Percentiles rank a stretch among this genome's conserved stretches.
Conservation (phyloP, 2,888 invertebrate species). For the Pocota personata region DNA sequence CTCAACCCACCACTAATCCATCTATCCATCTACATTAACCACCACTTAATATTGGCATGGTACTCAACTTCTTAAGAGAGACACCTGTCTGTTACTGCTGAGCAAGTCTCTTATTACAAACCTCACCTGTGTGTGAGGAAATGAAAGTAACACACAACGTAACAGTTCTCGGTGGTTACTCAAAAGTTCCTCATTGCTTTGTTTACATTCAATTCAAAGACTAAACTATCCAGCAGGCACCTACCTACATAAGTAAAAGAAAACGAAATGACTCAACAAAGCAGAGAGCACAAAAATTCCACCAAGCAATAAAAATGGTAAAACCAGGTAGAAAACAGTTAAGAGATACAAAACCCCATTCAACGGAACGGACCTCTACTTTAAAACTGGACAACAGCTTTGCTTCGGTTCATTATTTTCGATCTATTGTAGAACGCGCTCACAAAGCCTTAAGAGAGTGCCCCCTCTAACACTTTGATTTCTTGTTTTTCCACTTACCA, state of each 20-base stretch:
- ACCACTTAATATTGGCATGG: too few species aligned
- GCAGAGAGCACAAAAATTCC: conserved; percentile 38
- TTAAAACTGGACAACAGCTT: conserved; percentile 45
- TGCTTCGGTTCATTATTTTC: not conserved
- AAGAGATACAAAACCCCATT: conserved; percentile 36
- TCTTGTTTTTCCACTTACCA: conserved; percentile 26
- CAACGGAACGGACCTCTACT: conserved; percentile 22
- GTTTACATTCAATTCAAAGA: conserved; percentile 44
- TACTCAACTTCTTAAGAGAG: conserved; percentile 49
- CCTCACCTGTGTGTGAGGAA: conserved; percentile 39
- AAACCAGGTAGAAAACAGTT: not conserved
- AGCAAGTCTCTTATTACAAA: conserved; percentile 48
- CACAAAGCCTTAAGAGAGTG: conserved; percentile 40
- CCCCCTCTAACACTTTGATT: conserved; percentile 13
- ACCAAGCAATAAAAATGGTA: not conserved
- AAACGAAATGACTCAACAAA: conserved; percentile 12
- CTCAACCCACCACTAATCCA: not conserved
- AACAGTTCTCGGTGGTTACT: conserved; percentile 65
- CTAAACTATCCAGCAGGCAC: not conserved
- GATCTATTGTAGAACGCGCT: conserved; percentile 11
- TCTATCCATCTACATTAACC: not conserved
- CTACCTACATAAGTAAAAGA: conserved; percentile 21
- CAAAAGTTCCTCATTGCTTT: conserved; percentile 40
- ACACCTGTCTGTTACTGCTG: conserved; percentile 44
- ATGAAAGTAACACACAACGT: conserved; percentile 55